Conservation (phyloP, 2,113 vertebrate genomes). For the Chlorodrepanis virens region DNA sequence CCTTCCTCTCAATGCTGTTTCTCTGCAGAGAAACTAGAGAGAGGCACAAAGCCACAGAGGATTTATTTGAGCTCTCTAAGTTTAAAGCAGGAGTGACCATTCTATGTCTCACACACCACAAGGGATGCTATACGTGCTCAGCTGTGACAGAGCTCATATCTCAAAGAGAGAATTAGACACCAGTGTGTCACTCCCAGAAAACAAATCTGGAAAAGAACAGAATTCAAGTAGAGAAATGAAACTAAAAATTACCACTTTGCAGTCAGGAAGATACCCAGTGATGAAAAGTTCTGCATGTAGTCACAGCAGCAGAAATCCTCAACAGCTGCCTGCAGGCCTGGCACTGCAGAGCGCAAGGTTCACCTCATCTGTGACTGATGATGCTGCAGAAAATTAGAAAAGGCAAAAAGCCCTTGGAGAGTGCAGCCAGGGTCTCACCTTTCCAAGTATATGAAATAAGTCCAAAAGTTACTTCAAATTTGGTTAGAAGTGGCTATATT, state of each 20-base stretch:
- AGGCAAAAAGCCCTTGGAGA: not conserved
- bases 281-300: not conserved
- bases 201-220: not conserved
- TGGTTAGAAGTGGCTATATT: not conserved
- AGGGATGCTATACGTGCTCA: not conserved
- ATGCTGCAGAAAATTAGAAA: not conserved
- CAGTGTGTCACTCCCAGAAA: not conserved
- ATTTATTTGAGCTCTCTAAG: not conserved
- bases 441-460: not conserved
- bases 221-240: not conserved
- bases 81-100: not conserved
- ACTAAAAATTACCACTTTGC: not conserved
- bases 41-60: not conserved
- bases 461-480: not conserved
- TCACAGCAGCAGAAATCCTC: not conserved
- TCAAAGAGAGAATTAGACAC: not conserved
- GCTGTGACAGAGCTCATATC: not conserved
- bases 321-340: not conserved
- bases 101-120: not conserved
- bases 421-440: not conserved
- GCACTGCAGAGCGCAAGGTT: not conserved
- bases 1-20: conserved; percentile 6
- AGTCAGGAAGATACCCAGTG: not conserved
- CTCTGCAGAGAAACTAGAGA: not conserved
- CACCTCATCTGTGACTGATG: not conserved